These are phyloP conservation scores for Clivina fossor DNA, from an alignment of 2,888 invertebrate species.

Conservation along the genomic window DNA sequence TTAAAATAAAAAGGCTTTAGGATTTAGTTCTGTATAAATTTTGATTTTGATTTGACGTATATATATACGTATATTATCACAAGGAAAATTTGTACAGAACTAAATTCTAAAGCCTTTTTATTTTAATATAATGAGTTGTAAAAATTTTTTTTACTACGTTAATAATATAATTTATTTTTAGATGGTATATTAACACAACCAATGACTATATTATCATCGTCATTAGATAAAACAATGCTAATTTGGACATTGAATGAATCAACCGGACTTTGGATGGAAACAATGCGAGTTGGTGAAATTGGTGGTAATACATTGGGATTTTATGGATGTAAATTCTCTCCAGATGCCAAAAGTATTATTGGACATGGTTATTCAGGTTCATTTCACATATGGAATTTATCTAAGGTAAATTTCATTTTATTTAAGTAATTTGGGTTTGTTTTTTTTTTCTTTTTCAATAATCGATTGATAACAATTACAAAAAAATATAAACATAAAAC, in stretches of 20 bases:
- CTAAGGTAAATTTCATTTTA: conserved; percentile 49
- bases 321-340: conserved; percentile 81
- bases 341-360: conserved; percentile 68
- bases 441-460: not conserved
- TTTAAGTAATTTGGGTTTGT: conserved; percentile 32
- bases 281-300: conserved; percentile 83
- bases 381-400: conserved; percentile 80
- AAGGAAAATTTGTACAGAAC: too few species aligned
- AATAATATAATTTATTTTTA: conserved; percentile 28
- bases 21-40: too few species aligned
- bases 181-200: conserved; percentile 37
- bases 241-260: conserved; percentile 74
- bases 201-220: conserved; percentile 76
- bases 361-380: conserved; percentile 92
- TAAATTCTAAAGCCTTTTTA: too few species aligned
- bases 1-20: too few species aligned
- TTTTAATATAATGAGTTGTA: not conserved
- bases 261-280: conserved; percentile 73
- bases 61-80: too few species aligned
- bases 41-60: too few species aligned
- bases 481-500: too few species aligned
- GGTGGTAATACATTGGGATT: conserved; percentile 95
- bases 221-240: conserved; percentile 90
- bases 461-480: too few species aligned
- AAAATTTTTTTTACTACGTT: conserved; percentile 32